Percentiles rank a stretch among this genome's conserved stretches.
Evolutionary conservation across 2,797 vertebrate genomes (phyloP).

Genomic region (Discoglossus pictus): DNA sequence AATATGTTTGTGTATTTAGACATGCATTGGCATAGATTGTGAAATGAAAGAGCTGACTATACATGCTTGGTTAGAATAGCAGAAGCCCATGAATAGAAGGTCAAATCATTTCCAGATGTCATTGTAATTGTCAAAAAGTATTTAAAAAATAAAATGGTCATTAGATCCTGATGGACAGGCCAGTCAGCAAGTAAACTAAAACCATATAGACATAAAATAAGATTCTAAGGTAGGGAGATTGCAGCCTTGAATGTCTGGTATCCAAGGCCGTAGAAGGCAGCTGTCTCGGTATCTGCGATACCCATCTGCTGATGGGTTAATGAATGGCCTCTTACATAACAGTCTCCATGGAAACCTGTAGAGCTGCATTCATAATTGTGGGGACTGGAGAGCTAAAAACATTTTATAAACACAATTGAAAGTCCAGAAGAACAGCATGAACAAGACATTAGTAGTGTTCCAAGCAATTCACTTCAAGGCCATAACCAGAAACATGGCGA

Average conservation of each 20-base stretch:
- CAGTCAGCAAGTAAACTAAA: too few relatives aligned
- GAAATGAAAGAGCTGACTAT: too few relatives aligned
- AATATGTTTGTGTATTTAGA: too few relatives aligned
- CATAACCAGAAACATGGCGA: background rate
- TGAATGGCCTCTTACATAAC: conserved; percentile 41
- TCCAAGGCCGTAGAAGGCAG: conserved; percentile 38
- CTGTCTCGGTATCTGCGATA: conserved; percentile 34
- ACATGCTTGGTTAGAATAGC: too few relatives aligned
- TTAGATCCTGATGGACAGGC: too few relatives aligned
- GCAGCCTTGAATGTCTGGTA: conserved; percentile 31
- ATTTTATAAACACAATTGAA: conserved; percentile 32
- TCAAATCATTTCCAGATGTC: too few relatives aligned
- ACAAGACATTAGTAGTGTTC: conserved; percentile 15
- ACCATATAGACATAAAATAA: too few relatives aligned
- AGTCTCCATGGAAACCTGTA: conserved; percentile 20
- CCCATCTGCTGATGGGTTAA: conserved; percentile 42
- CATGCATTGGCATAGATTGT: too few relatives aligned
- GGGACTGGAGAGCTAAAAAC: conserved; percentile 4
- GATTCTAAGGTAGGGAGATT: too few relatives aligned
- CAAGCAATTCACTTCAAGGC: background rate
- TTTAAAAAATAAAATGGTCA: too few relatives aligned
- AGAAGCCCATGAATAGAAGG: too few relatives aligned
- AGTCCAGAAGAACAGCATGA: conserved; percentile 13
- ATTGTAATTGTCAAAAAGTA: too few relatives aligned
- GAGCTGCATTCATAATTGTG: conserved; percentile 25